phyloP scores from a whole-genome alignment of 2,797 vertebrate genomes.

The Cetoscarus ocellatus region DNA sequence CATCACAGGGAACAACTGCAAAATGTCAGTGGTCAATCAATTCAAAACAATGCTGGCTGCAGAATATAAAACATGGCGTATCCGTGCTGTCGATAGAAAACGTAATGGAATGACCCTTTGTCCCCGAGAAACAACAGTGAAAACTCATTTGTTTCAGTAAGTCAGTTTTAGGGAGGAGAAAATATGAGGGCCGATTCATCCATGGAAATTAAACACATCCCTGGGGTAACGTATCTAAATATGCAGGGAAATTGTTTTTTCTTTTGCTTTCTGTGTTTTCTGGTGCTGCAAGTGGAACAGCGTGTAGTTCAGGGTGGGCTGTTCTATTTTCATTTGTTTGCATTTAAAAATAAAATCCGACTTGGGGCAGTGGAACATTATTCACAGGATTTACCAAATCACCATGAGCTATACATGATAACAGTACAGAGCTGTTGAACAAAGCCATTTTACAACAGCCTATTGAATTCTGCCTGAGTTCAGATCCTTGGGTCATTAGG shows the following conservation, averaged over 20 bases:
- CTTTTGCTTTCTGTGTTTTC: conserved; percentile 55
- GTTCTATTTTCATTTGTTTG: conserved; percentile 73
- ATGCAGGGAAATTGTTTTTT: conserved; percentile 56
- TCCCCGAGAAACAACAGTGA: conserved; percentile 63
- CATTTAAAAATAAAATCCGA: conserved; percentile 72
- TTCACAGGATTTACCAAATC: conserved; percentile 72
- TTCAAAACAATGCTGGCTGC: conserved; percentile 71
- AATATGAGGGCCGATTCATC: conserved; percentile 72
- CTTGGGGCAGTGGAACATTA: conserved; percentile 67
- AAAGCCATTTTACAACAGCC: conserved; percentile 70
- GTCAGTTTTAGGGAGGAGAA: conserved; percentile 66
- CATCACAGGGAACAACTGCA: conserved; percentile 76
- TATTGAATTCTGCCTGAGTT: conserved; percentile 73
- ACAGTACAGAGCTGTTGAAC: conserved; percentile 69
- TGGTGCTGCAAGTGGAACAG: conserved; percentile 50
- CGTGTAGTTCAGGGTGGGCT: conserved; percentile 35
- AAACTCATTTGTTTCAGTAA: conserved; percentile 73
- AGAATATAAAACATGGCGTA: conserved; percentile 74
- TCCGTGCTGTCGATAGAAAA: conserved; percentile 71
- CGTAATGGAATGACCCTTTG: conserved; percentile 74
- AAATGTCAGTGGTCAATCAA: conserved; percentile 86
- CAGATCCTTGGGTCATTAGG: conserved; percentile 78
- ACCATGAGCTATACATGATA: conserved; percentile 67
- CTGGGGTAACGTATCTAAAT: conserved; percentile 73
- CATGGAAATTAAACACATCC: conserved; percentile 77